phyloP scores from a whole-genome alignment of 2,113 vertebrate genomes.

The Paracanthobrama guichenoti region DNA sequence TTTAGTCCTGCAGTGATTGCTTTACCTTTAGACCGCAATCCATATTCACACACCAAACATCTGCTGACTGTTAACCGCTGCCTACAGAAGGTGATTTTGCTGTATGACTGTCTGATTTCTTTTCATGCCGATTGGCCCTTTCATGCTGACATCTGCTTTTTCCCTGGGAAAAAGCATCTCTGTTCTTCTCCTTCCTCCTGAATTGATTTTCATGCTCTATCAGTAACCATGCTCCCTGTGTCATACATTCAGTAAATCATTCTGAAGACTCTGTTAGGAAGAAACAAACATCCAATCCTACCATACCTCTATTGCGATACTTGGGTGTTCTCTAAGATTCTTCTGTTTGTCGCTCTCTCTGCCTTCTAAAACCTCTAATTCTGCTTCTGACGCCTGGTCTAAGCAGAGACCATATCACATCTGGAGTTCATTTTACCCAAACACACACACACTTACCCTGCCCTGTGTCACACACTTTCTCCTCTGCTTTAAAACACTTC shows the following conservation, averaged over 20 bases:
- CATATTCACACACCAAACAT: conserved; percentile 51
- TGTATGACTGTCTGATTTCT: conserved; percentile 33
- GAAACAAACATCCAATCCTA: conserved; percentile 45
- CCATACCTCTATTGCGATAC: not conserved
- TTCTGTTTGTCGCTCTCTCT: conserved; percentile 12
- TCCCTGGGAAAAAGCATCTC: conserved; percentile 6
- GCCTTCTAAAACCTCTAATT: conserved; percentile 13
- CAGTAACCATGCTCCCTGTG: conserved; percentile 67
- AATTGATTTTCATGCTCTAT: conserved; percentile 73
- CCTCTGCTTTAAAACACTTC: conserved; percentile 14
- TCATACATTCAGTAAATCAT: conserved; percentile 64
- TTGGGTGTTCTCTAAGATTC: not conserved
- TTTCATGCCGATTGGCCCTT: conserved; percentile 25
- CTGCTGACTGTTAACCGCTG: conserved; percentile 67
- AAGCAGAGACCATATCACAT: conserved; percentile 29
- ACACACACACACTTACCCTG: conserved; percentile 15
- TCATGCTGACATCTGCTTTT: conserved; percentile 25
- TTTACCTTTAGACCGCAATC: conserved; percentile 12
- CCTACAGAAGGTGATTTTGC: conserved; percentile 26
- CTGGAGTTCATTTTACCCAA: conserved; percentile 37
- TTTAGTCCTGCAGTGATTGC: not conserved
- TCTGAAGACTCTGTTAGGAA: conserved; percentile 64
- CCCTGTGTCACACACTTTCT: conserved; percentile 13
- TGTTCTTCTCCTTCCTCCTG: conserved; percentile 43
- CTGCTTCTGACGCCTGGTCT: conserved; percentile 11